Evolutionary conservation across 2,113 vertebrate species (phyloP).

Genomic region (Tyrannus savana): DNA sequence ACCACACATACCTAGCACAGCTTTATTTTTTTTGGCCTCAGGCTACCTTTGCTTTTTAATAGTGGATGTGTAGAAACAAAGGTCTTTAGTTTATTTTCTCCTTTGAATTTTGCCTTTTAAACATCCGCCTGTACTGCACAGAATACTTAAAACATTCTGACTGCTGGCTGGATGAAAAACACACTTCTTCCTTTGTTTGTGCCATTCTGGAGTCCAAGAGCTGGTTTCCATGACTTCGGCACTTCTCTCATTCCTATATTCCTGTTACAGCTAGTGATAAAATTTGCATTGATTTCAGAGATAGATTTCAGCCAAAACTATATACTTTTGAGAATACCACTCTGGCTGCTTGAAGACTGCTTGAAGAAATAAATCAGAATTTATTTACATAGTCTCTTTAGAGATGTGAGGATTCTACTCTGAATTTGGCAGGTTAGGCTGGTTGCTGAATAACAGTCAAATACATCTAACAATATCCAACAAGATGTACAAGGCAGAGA

Average conservation of each 20-base stretch:
- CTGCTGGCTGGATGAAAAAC: background rate
- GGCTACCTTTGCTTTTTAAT: slow-evolving; percentile 8
- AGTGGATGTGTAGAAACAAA: background rate
- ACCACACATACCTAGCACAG: background rate
- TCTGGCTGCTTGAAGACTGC: background rate
- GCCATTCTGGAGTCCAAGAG: background rate
- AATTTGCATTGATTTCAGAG: slow-evolving; percentile 14
- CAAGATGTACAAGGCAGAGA: background rate
- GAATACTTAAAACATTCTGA: slow-evolving; percentile 46
- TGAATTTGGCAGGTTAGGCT: background rate
- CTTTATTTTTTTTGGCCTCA: background rate
- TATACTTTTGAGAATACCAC: background rate
- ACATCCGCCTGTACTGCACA: background rate
- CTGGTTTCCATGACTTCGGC: slow-evolving; percentile 58
- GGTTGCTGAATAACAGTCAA: background rate
- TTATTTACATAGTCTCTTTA: background rate
- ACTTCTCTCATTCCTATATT: background rate
- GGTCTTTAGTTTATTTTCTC: slow-evolving; percentile 2
- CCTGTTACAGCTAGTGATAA: background rate
- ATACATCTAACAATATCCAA: background rate
- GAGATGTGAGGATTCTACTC: background rate
- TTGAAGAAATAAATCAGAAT: slow-evolving; percentile 18
- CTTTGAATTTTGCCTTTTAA: slow-evolving; percentile 44
- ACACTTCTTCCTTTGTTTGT: slow-evolving; percentile 26
- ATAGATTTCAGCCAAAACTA: background rate